Conservation (phyloP, 92 coral and sea anemone species). For the Ricordea florida region DNA sequence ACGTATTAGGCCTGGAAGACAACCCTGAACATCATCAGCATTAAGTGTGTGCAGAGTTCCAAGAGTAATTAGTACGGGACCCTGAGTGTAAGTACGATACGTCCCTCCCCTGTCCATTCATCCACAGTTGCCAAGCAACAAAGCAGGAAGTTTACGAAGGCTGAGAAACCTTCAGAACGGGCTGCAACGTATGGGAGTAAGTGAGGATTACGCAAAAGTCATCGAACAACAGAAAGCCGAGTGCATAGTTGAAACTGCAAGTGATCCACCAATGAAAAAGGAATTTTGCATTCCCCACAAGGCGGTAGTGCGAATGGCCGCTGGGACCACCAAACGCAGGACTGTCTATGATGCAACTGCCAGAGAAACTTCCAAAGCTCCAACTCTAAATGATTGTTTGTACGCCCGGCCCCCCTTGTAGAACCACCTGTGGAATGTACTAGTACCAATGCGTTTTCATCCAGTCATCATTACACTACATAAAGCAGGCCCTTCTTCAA, state of each 20-base stretch:
- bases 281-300: constrained; percentile 35
- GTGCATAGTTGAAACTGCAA: background rate
- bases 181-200: background rate
- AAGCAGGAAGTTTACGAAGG: background rate
- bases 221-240: background rate
- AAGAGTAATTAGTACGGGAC: background rate
- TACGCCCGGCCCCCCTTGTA: constrained; percentile 19
- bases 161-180: background rate
- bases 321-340: constrained; percentile 20
- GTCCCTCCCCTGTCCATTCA: background rate
- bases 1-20: background rate
- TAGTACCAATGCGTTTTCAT: constrained; percentile 6
- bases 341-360: constrained; percentile 46
- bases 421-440: constrained; percentile 22
- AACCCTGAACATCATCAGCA: background rate
- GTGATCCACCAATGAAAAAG: background rate
- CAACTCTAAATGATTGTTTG: constrained; percentile 19
- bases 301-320: background rate
- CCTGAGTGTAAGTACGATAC: background rate
- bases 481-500: constrained; percentile 30
- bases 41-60: background rate
- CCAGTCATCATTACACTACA: background rate
- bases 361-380: background rate
- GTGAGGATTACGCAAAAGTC: background rate
- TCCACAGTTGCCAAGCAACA: background rate